Evolutionary conservation across 1,140 invertebrate genomes (phyloP).

Genomic region (Reticulitermes speratus): DNA sequence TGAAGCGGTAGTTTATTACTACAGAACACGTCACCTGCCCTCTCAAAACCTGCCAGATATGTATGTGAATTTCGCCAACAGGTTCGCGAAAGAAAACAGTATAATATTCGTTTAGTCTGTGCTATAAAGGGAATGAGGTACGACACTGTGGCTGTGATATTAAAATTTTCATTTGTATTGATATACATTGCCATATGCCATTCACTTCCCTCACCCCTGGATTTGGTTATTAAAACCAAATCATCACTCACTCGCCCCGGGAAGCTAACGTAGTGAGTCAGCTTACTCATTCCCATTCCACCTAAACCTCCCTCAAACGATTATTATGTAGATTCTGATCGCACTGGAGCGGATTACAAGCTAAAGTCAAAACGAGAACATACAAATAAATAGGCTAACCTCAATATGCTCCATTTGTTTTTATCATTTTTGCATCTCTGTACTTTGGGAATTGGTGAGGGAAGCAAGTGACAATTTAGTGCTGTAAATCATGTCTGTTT

Average conservation of each 20-base stretch:
- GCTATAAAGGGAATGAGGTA: too few species aligned
- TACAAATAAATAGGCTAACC: constrained; percentile 31
- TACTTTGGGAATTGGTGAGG: background rate
- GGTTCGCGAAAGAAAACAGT: too few species aligned
- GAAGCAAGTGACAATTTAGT: background rate
- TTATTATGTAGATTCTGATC: constrained; percentile 31
- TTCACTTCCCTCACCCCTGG: background rate
- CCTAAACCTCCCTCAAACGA: background rate
- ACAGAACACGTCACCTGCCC: too few species aligned
- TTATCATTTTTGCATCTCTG: constrained; percentile 18
- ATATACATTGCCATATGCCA: background rate
- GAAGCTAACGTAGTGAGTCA: constrained; percentile 27
- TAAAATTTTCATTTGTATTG: background rate
- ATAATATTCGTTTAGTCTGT: too few species aligned
- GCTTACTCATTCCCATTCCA: background rate
- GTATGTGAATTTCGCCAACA: too few species aligned
- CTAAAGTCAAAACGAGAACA: constrained; percentile 26
- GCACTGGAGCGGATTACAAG: constrained; percentile 19
- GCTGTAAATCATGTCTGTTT: background rate
- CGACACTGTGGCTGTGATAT: too few species aligned
- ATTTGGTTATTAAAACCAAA: constrained; percentile 21
- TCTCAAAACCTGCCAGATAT: too few species aligned
- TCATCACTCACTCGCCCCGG: constrained; percentile 21
- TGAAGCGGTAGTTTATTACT: too few species aligned
- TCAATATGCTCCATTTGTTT: constrained; percentile 33